Evolutionary conservation across 2,797 vertebrate species (phyloP), one percentile per base, ranked within the genome.

Genomic region (Platyrinchus mystaceus): DNA sequence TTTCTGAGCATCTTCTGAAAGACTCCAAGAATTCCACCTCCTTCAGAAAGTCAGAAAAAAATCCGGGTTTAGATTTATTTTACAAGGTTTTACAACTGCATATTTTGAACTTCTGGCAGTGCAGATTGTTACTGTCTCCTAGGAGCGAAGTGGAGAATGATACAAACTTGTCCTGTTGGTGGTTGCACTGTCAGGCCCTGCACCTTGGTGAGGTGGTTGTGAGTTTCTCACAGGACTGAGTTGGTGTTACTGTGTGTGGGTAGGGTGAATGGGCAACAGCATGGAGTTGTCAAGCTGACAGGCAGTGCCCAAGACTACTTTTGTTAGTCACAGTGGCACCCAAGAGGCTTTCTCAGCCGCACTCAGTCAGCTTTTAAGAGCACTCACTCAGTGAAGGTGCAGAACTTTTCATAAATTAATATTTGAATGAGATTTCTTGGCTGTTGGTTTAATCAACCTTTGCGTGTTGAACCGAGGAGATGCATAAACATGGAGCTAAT

Each of bases 1-100:
- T 89, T 90, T 93, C 81, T 87, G 27, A 84, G 26, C 24, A 32
- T 30, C 56, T 70, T 44, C 55, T 77, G 86, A 78, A 88, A 56
- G 82, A 34, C 78, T 89, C 93, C 30, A n/a, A 87, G 68, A 94
- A 79, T 71, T 84, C 87, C 63, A 15, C 63, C 46, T 95, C n/a
- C 91, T 95, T 47, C 39, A 69, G 84, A 81, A 58, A 32, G 37
- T 52, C 67, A 80, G 76, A 75, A 84, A 55, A 87, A 95, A 94
- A 71, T 53, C 32, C 12, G 63, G 34, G 60, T 71, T 95, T 77
- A 39, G 52, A 20, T 77, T 55, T 90, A 28, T 56, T 76, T 91
- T 44, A 10, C 23, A 23, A 14, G 23, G 28, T 84, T 89, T 83
- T 46, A 36, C 67, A 4, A 12, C 32, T 76, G 53, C 41, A 7